Percentiles rank a stretch among this genome's conserved stretches.
These are phyloP conservation scores for Physocephala rufipes DNA, from an alignment of 2,888 invertebrate genomes.

Conservation along the genomic window DNA sequence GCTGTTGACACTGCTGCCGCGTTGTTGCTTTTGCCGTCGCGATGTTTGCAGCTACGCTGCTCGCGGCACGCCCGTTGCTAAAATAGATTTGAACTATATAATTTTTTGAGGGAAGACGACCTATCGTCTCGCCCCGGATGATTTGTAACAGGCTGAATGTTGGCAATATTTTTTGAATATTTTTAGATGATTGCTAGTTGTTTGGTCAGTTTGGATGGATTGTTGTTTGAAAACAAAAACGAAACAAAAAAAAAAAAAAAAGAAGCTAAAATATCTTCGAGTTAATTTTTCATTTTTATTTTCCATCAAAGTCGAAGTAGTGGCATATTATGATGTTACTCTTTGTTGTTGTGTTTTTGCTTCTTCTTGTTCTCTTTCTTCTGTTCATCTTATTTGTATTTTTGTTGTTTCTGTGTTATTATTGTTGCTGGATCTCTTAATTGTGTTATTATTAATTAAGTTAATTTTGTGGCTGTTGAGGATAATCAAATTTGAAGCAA, in stretches of 20 bases:
- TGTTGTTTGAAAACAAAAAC: too few relatives aligned
- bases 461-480: too few relatives aligned
- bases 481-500: background rate
- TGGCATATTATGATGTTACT: background rate
- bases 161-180: slow-evolving; percentile 12
- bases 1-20: background rate
- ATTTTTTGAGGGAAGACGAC: background rate
- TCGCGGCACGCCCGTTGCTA: slow-evolving; percentile 17
- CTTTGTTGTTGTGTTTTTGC: slow-evolving; percentile 2
- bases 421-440: background rate
- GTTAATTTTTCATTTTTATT: too few relatives aligned
- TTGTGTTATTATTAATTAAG: background rate
- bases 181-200: background rate
- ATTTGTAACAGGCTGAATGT: background rate
- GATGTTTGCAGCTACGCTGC: background rate
- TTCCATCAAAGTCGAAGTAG: background rate
- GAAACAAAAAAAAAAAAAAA: too few relatives aligned
- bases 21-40: background rate
- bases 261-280: too few relatives aligned
- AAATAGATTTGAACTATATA: slow-evolving; percentile 34
- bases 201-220: too few relatives aligned
- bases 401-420: slow-evolving; percentile 19
- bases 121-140: too few relatives aligned
- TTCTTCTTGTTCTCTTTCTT: slow-evolving; percentile 6
- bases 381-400: background rate